Evolutionary conservation across 35 echinoderm and acorn worm genomes (phyloP).

Genomic region (Antedon bifida): DNA sequence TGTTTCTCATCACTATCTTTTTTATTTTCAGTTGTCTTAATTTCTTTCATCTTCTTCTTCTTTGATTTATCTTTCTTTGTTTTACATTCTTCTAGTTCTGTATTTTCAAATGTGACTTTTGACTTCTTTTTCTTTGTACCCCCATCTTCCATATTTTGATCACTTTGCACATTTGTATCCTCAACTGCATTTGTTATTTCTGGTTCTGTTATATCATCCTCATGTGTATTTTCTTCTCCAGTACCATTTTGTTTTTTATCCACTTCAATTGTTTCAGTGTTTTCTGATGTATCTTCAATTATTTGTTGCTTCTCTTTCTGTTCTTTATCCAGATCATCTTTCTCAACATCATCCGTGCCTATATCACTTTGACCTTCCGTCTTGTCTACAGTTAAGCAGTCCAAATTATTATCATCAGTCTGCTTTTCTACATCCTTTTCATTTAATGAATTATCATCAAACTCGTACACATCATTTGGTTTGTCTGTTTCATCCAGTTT

Average conservation of each 20-base stretch:
- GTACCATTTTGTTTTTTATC: not conserved
- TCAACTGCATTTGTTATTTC: constrained; percentile 6
- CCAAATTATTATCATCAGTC: not conserved
- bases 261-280: not conserved
- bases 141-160: not conserved
- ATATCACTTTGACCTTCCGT: not conserved
- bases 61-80: not conserved
- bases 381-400: not conserved
- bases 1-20: not conserved
- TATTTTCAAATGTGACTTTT: no score
- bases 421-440: not conserved
- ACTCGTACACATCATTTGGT: not conserved
- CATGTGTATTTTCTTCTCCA: not conserved
- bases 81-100: not conserved
- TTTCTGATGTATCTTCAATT: not conserved
- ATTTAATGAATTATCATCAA: not conserved
- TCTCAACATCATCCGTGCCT: no score
- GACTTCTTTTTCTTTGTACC: not conserved
- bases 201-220: constrained; percentile 7
- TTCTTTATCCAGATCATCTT: no score
- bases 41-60: constrained; percentile 13
- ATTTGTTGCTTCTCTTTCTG: not conserved
- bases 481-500: not conserved
- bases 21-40: not conserved
- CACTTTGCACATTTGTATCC: not conserved